These are phyloP conservation scores for Panthera uncia DNA, from an alignment of 2,113 vertebrate genomes.

Conservation along the genomic window DNA sequence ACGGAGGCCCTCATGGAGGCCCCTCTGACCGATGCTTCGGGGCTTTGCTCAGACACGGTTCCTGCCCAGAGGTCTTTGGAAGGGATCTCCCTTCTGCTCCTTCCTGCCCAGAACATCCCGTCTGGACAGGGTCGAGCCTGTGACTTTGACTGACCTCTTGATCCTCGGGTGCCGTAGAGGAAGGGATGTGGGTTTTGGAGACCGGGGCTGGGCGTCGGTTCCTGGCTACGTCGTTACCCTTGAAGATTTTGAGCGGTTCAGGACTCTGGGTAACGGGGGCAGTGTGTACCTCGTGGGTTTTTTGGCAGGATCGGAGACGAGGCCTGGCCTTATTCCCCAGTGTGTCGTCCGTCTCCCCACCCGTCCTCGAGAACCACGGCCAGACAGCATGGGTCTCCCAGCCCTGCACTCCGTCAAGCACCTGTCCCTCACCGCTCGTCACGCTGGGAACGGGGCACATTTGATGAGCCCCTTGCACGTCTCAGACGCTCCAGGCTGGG, in stretches of 20 bases:
- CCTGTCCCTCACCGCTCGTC: not conserved
- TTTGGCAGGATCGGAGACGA: not conserved
- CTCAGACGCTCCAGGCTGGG: rapidly evolving
- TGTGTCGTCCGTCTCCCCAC: not conserved
- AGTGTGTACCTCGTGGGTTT: not conserved
- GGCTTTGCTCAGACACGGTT: not conserved
- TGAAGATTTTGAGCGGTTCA: not conserved
- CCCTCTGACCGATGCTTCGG: not conserved
- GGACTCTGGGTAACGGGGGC: not conserved
- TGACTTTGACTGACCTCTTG: not conserved
- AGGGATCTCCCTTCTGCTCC: no score
- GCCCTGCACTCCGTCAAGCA: not conserved
- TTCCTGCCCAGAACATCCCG: not conserved
- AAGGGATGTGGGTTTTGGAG: not conserved
- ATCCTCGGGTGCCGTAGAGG: not conserved
- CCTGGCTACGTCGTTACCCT: not conserved
- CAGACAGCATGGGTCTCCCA: not conserved
- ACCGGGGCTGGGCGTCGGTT: not conserved
- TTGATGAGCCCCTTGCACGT: not conserved
- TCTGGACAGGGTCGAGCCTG: not conserved
- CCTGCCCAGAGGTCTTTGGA: no score
- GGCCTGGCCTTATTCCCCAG: not conserved
- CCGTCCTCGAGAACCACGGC: not conserved
- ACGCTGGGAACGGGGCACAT: rapidly evolving
- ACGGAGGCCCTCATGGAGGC: no score